Evolutionary conservation across 2,888 invertebrate species (phyloP).

Genomic region (Xylota segnis): DNA sequence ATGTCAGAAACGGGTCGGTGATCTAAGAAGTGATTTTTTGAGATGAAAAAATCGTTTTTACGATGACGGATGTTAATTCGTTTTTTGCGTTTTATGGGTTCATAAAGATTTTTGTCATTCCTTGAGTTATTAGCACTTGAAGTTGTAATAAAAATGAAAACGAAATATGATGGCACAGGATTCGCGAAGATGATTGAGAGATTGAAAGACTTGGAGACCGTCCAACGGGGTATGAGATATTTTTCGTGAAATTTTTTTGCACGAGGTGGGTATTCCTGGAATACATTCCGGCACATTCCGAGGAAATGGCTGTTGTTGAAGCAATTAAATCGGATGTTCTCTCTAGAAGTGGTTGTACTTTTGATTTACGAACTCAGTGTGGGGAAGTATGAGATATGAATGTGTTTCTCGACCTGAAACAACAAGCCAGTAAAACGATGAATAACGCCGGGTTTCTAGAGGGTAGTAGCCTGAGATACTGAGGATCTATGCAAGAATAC

Average conservation of each 20-base stretch:
- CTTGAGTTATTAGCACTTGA: constrained; percentile 3
- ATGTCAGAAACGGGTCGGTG: constrained; percentile 38
- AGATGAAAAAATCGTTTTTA: constrained; percentile 21
- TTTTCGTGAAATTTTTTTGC: background rate
- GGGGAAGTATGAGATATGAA: no score
- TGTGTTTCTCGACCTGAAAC: no score
- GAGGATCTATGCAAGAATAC: no score
- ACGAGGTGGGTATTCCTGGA: background rate
- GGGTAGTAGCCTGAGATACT: no score
- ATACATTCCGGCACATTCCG: background rate
- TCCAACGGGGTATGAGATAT: constrained; percentile 2
- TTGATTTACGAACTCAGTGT: no score
- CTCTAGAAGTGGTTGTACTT: background rate
- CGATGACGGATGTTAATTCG: constrained; percentile 18
- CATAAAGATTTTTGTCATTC: constrained; percentile 24
- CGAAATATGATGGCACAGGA: background rate
- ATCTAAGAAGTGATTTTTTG: constrained; percentile 44
- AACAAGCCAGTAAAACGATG: no score
- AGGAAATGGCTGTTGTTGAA: background rate
- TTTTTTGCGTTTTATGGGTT: background rate
- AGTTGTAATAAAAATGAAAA: constrained; percentile 17
- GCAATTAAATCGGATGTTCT: background rate
- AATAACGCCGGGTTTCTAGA: no score
- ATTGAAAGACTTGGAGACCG: background rate
- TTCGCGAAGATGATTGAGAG: constrained; percentile 3